phyloP scores from a whole-genome alignment of 35 echinoderm and acorn worm species.

The Strongylocentrotus purpuratus region DNA sequence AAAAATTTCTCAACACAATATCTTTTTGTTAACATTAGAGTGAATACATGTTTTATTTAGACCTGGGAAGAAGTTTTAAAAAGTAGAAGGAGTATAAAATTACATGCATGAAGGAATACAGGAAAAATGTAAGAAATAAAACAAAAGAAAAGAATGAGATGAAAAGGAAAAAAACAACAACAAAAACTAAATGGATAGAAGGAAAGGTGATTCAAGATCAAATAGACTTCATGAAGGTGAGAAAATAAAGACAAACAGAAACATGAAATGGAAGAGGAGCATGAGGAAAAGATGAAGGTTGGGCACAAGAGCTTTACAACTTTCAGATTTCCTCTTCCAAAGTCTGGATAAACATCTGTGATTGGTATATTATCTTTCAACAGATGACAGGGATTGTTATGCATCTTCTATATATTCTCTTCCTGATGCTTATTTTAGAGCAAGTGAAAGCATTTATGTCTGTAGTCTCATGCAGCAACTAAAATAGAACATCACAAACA shows the following conservation, averaged over 20 bases:
- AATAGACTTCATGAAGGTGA: not conserved
- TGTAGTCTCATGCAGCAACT: not conserved
- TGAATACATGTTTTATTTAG: no score
- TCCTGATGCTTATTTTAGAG: slow-evolving; percentile 10
- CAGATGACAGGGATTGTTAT: not conserved
- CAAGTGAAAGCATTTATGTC: not conserved
- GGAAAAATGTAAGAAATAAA: not conserved
- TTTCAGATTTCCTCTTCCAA: no score
- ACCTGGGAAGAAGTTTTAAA: no score
- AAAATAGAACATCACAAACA: not conserved
- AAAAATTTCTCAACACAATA: no score
- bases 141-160: not conserved
- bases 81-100: no score
- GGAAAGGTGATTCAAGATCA: not conserved
- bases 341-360: slow-evolving; percentile 3
- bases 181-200: not conserved
- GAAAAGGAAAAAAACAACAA: not conserved
- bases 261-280: not conserved
- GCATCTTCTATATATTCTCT: not conserved
- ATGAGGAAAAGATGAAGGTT: not conserved
- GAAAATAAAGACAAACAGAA: not conserved
- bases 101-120: no score
- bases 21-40: no score
- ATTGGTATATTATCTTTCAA: not conserved
- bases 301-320: not conserved